Evolutionary conservation across 2,797 vertebrate genomes (phyloP).

Genomic region (Urocyon cinereoargenteus): DNA sequence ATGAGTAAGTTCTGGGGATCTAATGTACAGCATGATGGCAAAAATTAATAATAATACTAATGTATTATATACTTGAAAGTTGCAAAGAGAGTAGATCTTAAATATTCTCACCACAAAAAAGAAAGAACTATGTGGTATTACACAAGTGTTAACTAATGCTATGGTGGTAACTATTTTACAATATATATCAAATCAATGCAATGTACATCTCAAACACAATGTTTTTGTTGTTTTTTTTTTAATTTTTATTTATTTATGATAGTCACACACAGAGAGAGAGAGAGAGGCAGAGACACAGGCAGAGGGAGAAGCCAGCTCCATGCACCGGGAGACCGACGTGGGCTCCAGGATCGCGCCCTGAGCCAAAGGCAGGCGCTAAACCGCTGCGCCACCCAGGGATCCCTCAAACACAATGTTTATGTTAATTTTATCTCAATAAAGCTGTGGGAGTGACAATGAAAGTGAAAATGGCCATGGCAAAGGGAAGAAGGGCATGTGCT

Average conservation of each 20-base stretch:
- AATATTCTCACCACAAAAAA: neutral
- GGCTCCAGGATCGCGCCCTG: no score
- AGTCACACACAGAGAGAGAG: no score
- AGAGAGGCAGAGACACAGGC: no score
- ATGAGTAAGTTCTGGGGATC: neutral
- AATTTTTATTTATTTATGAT: no score
- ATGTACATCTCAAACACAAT: neutral
- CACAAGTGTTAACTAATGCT: neutral
- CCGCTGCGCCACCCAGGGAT: no score
- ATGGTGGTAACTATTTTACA: neutral
- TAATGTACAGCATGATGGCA: neutral
- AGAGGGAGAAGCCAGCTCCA: no score
- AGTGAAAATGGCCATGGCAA: neutral
- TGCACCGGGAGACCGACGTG: no score
- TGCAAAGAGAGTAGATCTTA: constrained; percentile 7
- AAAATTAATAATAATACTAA: neutral
- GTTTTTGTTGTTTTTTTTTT: no score
- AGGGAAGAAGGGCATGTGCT: neutral
- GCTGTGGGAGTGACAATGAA: neutral
- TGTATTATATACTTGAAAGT: neutral
- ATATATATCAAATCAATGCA: neutral
- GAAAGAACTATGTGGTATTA: neutral
- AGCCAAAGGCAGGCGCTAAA: no score
- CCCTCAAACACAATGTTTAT: neutral
- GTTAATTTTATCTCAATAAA: constrained; percentile 18